Evolutionary conservation across 2,797 vertebrate species (phyloP).

Genomic region (Staurois parvus): DNA sequence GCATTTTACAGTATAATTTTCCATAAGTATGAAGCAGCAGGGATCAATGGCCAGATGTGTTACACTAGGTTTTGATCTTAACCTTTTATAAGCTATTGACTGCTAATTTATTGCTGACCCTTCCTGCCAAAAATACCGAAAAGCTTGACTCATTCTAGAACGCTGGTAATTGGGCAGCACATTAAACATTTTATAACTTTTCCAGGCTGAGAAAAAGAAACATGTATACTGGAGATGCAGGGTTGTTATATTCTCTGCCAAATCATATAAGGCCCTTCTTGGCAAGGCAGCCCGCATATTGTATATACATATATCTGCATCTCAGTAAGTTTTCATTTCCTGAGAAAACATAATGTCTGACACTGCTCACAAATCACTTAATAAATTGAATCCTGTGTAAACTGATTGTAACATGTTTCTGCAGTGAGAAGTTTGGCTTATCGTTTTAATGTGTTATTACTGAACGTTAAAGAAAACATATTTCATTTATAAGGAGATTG

Average conservation of each 20-base stretch:
- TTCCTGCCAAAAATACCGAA: slow-evolving; percentile 1
- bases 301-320: slow-evolving; percentile 17
- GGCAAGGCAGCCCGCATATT: slow-evolving; percentile 6
- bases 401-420: slow-evolving; percentile 20
- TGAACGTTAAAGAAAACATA: not conserved
- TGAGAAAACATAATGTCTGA: slow-evolving; percentile 26
- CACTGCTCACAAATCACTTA: slow-evolving; percentile 39
- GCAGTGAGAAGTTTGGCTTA: slow-evolving; percentile 5
- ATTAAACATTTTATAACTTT: slow-evolving; percentile 33
- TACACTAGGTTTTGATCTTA: not conserved
- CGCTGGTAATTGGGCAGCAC: slow-evolving; percentile 11
- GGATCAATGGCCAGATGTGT: not conserved
- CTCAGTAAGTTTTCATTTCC: slow-evolving; percentile 51
- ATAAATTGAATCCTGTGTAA: slow-evolving; percentile 44
- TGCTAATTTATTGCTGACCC: not conserved
- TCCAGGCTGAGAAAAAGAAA: not conserved
- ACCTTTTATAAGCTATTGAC: not conserved
- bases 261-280: slow-evolving; percentile 8
- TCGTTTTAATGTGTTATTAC: slow-evolving; percentile 9
- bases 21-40: not conserved
- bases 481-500: not conserved
- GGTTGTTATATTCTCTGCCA: not conserved
- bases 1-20: not conserved
- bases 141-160: not conserved
- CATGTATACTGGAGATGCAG: not conserved